Base-by-base conservation (phyloP, 2,113 vertebrate species). In the Cavia porcellus region DNA sequence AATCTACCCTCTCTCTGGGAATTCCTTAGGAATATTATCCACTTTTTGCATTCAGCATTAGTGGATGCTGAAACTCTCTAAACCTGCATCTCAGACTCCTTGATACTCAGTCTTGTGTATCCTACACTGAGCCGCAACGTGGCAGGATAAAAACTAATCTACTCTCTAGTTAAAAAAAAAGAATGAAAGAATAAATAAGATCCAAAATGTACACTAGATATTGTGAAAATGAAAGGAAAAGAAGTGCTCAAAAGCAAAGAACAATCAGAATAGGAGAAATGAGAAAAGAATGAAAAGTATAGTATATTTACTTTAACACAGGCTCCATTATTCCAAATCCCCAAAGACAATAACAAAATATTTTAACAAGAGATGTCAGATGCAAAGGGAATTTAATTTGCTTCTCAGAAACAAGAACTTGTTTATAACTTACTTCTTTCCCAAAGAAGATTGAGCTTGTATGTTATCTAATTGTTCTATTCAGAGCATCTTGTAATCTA, bases 341-440 rank as follows among this genome's bases (percentile, higher is more conserved):
- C 84, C 80, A 95, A 96, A 90, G 82, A 96, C 14, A 95, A 93
- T 92, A 96, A 98, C 98, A 96, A 96, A 97, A 97, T 96, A 89
- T 92, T 90, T 96, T 98, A 93, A 50, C 84, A 94, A 82, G 91
- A 4, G 55, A 93, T 57, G 97, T 85, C 94, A 96, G 92, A 97
- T 98, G 96, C 93, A 97, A 19, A 83, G 57, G 84, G 96, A 97
- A 98, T 98, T 98, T 98, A 98, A 98, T 98, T 98, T 98, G 97
- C 93, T 97, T 92, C 50, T 86, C 64, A 96, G 87, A 81, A 98
- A 89, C 22, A 85, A 87, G 57, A 97, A 87, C 68, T 85, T 93
- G 90, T 97, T 98, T 95, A 97, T 98, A 98, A 98, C 96, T 98
- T 97, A 98, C 1, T 38, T 38, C 38, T 38, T 38, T 38, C 38